Evolutionary conservation across 2,888 invertebrate genomes (phyloP).

Genomic region (Drosophila limbata): DNA sequence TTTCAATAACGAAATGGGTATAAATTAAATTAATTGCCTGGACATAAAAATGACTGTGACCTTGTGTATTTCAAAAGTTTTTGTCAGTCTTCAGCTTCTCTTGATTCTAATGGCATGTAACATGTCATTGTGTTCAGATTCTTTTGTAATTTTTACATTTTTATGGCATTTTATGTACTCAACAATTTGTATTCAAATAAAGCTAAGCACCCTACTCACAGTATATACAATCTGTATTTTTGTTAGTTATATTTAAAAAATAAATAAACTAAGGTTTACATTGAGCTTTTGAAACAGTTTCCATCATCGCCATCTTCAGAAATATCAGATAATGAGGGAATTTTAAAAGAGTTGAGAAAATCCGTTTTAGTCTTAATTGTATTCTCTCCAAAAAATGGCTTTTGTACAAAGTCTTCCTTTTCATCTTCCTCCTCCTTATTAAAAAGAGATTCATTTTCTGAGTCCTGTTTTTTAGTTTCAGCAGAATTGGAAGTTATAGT

Average conservation of each 20-base stretch:
- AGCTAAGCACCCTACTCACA: not conserved
- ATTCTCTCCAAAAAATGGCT: not conserved
- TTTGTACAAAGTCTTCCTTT: not conserved
- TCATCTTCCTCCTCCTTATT: not conserved
- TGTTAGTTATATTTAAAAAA: not conserved
- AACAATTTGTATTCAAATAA: conserved; percentile 4
- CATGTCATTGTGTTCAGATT: conserved; percentile 11
- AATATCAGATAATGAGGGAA: conserved; percentile 20
- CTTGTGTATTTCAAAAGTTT: conserved; percentile 37
- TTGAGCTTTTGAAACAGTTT: not conserved
- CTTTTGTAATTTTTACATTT: conserved; percentile 22
- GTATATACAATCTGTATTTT: not conserved
- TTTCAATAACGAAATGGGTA: conserved; percentile 54
- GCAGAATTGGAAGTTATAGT: too few relatives aligned
- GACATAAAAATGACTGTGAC: conserved; percentile 55
- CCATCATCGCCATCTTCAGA: not conserved
- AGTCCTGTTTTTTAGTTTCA: not conserved
- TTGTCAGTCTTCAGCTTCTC: conserved; percentile 23
- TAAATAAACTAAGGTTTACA: not conserved
- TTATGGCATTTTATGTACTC: conserved; percentile 18
- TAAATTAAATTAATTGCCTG: conserved; percentile 68
- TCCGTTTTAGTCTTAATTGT: conserved; percentile 10
- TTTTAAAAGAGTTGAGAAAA: conserved; percentile 6
- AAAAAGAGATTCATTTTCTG: not conserved
- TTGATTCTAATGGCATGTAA: conserved; percentile 28